These are phyloP conservation scores for Sula dactylatra DNA, from an alignment of 2,113 vertebrate genomes.

Conservation along the genomic window DNA sequence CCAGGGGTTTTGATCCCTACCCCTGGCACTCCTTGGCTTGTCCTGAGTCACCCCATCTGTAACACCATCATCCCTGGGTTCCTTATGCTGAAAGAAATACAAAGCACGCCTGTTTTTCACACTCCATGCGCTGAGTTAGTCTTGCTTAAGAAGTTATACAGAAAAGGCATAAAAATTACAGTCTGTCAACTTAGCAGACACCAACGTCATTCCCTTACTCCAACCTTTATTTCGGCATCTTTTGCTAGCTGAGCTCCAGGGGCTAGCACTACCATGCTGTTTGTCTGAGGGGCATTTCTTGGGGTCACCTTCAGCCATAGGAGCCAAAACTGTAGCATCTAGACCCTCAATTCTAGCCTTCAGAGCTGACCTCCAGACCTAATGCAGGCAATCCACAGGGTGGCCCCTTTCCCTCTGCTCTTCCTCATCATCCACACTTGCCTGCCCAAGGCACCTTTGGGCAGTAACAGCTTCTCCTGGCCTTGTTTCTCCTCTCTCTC, in stretches of 20 bases:
- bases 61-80: neutral
- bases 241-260: neutral
- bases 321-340: neutral
- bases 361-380: neutral
- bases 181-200: neutral
- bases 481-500: neutral
- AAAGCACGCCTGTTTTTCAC: neutral
- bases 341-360: neutral
- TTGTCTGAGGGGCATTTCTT: neutral
- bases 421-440: neutral
- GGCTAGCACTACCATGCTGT: neutral
- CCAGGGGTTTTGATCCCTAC: neutral
- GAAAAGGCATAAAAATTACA: neutral
- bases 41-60: neutral
- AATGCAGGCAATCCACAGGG: fast-evolving
- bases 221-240: neutral
- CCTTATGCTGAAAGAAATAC: neutral
- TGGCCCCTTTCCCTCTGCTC: neutral
- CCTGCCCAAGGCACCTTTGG: no score
- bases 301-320: neutral
- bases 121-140: neutral
- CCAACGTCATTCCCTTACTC: neutral
- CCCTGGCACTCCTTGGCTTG: neutral
- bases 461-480: neutral
- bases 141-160: neutral